phyloP scores from a whole-genome alignment of 2,797 vertebrate species.

The Otolemur crassicaudatus region DNA sequence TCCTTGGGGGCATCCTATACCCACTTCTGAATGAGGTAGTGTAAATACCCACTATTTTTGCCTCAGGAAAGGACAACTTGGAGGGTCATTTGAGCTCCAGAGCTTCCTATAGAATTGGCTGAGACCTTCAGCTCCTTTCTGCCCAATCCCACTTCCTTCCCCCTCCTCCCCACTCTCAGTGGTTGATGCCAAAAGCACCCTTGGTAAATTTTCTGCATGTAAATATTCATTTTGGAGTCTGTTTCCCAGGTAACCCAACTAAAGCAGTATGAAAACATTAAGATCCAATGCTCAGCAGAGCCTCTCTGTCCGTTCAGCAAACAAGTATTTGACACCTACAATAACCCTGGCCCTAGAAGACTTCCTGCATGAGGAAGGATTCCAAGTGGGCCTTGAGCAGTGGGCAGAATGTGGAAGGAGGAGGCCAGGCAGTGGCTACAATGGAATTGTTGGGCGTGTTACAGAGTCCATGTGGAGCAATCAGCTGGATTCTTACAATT shows the following conservation, averaged over 20 bases:
- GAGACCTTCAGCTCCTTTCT: neutral
- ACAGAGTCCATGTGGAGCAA: neutral
- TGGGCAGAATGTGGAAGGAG: neutral
- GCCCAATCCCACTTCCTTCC: neutral
- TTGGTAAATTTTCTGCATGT: neutral
- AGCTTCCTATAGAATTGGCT: neutral
- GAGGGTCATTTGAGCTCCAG: neutral
- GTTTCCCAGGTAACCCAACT: constrained; percentile 62
- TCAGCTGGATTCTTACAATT: neutral
- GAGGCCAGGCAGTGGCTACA: neutral
- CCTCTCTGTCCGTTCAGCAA: neutral
- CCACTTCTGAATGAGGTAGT: neutral
- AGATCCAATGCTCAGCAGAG: neutral
- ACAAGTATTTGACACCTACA: neutral
- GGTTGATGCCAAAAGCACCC: neutral
- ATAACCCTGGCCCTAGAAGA: neutral
- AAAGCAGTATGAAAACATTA: neutral
- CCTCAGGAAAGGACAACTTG: neutral
- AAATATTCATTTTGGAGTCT: constrained; percentile 64
- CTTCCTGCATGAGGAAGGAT: neutral
- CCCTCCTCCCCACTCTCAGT: neutral
- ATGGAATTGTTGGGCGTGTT: neutral
- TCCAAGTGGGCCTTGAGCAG: neutral
- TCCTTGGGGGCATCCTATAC: neutral
- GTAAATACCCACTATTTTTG: neutral